Conservation (phyloP, 1,140 invertebrate genomes). For the Drosophila suzukii region DNA sequence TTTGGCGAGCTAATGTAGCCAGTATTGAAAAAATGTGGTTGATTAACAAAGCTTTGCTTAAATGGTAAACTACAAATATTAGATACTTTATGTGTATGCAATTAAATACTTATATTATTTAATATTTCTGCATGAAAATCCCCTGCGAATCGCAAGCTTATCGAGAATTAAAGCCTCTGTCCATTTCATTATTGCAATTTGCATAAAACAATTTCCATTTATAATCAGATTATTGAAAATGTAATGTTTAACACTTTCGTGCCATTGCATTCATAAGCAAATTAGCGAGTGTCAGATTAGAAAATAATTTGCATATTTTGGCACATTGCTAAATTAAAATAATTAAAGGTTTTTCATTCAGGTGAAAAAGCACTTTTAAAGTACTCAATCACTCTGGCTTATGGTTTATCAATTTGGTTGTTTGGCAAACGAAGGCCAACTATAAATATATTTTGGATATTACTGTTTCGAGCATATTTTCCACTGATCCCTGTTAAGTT, state of each 20-base stretch:
- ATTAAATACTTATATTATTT: neutral
- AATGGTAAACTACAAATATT: neutral
- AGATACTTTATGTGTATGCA: neutral
- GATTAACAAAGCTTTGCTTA: neutral
- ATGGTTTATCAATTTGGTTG: conserved; percentile 12
- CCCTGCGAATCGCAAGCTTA: neutral
- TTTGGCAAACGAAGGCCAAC: neutral
- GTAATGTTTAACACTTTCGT: conserved; percentile 39
- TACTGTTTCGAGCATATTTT: too few relatives aligned
- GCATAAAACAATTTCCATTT: conserved; percentile 22
- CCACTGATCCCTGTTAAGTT: too few relatives aligned
- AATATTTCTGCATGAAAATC: neutral
- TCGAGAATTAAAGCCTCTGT: too few relatives aligned
- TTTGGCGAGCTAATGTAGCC: conserved; percentile 14
- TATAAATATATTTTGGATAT: too few relatives aligned
- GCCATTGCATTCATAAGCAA: conserved; percentile 36
- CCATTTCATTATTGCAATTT: conserved; percentile 1
- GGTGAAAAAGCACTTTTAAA: conserved; percentile 3
- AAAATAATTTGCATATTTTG: conserved; percentile 35
- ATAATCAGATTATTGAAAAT: conserved; percentile 42
- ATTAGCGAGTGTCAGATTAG: conserved; percentile 28
- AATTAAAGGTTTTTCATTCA: conserved; percentile 19
- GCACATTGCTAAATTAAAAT: conserved; percentile 4
- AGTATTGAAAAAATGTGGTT: conserved; percentile 6
- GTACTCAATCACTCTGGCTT: conserved; percentile 21